Evolutionary conservation across 2,113 vertebrate genomes (phyloP).

Genomic region (Rousettus leschenaultii): DNA sequence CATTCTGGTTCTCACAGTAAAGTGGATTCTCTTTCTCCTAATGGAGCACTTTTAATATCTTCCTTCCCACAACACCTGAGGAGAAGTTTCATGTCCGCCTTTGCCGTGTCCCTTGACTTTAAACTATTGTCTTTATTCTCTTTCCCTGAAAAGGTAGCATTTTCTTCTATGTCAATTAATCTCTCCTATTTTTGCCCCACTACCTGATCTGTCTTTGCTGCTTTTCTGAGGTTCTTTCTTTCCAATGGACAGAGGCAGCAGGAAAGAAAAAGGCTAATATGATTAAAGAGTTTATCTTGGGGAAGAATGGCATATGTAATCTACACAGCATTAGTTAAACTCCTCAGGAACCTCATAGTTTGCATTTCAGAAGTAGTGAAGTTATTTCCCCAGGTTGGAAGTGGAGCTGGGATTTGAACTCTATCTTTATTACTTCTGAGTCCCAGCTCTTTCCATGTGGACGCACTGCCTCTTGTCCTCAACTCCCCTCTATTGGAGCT

Average conservation of each 20-base stretch:
- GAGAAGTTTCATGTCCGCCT: neutral
- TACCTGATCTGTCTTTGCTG: neutral
- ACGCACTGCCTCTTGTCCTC: neutral
- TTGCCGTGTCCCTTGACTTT: neutral
- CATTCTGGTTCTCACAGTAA: neutral
- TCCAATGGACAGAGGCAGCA: neutral
- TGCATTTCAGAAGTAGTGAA: neutral
- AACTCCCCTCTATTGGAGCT: neutral
- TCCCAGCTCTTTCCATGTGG: neutral
- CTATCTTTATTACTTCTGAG: neutral
- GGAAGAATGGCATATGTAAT: neutral
- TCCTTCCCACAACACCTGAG: neutral
- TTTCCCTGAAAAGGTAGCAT: neutral
- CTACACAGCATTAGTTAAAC: neutral
- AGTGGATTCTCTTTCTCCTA: neutral
- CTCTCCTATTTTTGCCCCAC: neutral
- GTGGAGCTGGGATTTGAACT: neutral
- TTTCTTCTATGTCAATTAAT: neutral
- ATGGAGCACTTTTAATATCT: neutral
- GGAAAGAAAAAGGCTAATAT: neutral
- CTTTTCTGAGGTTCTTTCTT: neutral
- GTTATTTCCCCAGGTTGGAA: neutral
- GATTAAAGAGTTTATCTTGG: neutral
- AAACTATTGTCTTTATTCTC: accelerated
- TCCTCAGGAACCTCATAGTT: neutral